Percentiles rank a stretch among this genome's conserved stretches.
Evolutionary conservation across 2,113 vertebrate genomes (phyloP).

Genomic region (Nothobranchius furzeri): DNA sequence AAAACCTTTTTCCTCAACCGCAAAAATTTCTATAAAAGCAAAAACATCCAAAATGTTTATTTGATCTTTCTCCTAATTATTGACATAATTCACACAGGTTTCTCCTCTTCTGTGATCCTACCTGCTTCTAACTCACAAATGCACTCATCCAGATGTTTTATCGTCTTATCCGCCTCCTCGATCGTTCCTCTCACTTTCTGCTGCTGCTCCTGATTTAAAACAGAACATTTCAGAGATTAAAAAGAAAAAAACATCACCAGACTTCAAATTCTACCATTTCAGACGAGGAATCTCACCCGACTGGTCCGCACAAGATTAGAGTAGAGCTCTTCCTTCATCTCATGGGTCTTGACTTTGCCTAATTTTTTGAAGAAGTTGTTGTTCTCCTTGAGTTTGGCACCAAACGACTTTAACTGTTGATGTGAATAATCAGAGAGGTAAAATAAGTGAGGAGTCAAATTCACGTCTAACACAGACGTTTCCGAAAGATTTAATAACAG

Average conservation of each 20-base stretch:
- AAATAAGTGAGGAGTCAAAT: no score
- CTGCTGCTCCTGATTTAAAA: slow-evolving; percentile 63
- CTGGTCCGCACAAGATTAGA: slow-evolving; percentile 56
- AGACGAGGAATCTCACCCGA: slow-evolving; percentile 51
- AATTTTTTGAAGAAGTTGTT: slow-evolving; percentile 71
- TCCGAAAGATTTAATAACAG: no score
- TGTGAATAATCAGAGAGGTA: slow-evolving; percentile 3
- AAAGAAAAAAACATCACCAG: not conserved
- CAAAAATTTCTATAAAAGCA: slow-evolving; percentile 64
- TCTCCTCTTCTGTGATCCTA: slow-evolving; percentile 22
- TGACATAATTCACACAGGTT: not conserved
- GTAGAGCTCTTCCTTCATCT: slow-evolving; percentile 75
- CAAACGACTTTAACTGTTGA: slow-evolving; percentile 71
- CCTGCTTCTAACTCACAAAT: slow-evolving; percentile 70
- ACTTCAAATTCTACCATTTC: not conserved
- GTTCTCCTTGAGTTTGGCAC: slow-evolving; percentile 73
- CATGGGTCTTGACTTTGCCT: slow-evolving; percentile 71
- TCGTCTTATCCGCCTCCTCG: slow-evolving; percentile 61
- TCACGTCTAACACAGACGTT: no score
- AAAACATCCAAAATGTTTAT: not conserved
- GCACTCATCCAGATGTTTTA: slow-evolving; percentile 69
- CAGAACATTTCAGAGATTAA: not conserved
- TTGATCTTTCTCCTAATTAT: no score
- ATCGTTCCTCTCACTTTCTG: slow-evolving; percentile 59
- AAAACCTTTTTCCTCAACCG: slow-evolving; percentile 55